Base-by-base conservation (phyloP, 2,113 vertebrate genomes). In the Geococcyx californianus region DNA sequence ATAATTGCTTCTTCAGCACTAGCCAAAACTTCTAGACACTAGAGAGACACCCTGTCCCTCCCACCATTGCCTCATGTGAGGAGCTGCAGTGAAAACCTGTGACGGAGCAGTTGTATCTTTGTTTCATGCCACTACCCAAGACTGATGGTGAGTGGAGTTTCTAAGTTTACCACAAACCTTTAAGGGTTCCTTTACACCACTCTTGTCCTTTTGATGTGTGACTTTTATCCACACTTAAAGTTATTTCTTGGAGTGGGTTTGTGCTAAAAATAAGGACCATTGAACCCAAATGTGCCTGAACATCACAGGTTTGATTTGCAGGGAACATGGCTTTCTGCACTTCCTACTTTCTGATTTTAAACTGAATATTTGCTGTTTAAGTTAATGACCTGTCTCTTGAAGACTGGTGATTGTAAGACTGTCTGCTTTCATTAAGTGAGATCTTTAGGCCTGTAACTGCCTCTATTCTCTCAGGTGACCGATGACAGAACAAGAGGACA, bases 211-310 rank as follows among this genome's bases (percentile, higher is more conserved):
- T 47, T 78, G 69, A 91, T 70, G 47, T 54, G 58, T 16, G 59
- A 56, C 58, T 95, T 94, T 89, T 87, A 58, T 75, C 54, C 77
- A 82, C n/a, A 64, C 66, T 93, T 89, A 58, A 76, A 95, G 87
- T 18, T 82, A 82, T 91, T 94, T 89, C 77, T 88, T 84, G 68
- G 91, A 87, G 84, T 80, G 59, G 63, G 54, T 67, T 93, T 93
- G 84, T 93, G 82, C 94, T 97, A 97, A 97, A 97, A 96, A 95
- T 95, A 94, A 91, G 49, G 55, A 44, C 75, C 21, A 91, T 91
- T 94, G 93, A 95, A 55, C 42, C 29, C 87, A 90, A 95, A 94
- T 84, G 94, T 72, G 34, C 64, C 79, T 70, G 75, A 88, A 90
- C 31, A 90, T 72, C 64, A 56, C 52, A 67, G 60, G 82, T 95